Base-by-base conservation (phyloP, 2,888 invertebrate genomes). In the Morpho helenor region DNA sequence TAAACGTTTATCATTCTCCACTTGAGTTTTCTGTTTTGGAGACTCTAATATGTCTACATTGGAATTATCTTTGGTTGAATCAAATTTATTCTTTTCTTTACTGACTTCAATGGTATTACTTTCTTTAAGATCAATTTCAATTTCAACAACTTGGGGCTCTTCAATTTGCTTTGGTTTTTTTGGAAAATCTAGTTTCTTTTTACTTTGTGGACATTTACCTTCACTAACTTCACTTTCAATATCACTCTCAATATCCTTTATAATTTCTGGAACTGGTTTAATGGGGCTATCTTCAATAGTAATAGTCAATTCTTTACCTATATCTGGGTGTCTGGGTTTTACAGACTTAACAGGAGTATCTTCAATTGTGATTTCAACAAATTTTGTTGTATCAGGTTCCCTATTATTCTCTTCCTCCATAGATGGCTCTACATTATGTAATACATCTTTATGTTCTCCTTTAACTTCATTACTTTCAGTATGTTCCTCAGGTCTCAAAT, bases 321-420 rank as follows among this genome's bases (percentile, higher is more conserved):
- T 66, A 64, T 80, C 76, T 41, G 70, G 66, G 56, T 71, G 70
- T 62, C 79, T 80, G 31, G 60, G 66, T n/a, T 65, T 59, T 8
- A 64, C 42, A 57, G 80, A 76, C 68, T 88, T 88, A 5, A 84
- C 68, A 10, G 89, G 89, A 66, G 86, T 90, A 63, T 88, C 87
- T 65, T 91, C 90, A 67, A 91, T 89, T 41, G 79, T 84, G 23
- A 90, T 88, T 77, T 89, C 89, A 56, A 87, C 76, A 63, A 75
- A 75, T 5, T 75, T 74, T 3, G 61, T 55, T 39, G 59, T 46
- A 39, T 78, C 76, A 51, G 87, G 87, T 64, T 89, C 87, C 65
- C 71, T 76, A 68, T 87, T 87, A 66, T 89, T 88, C 61, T 76
- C 65, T 57, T 76, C 65, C 63, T 86, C 78, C 48, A 75, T 52